Percentiles rank a stretch among this genome's conserved stretches.
Conservation (phyloP, 2,888 invertebrate species). For the Cheilosia grossa region DNA sequence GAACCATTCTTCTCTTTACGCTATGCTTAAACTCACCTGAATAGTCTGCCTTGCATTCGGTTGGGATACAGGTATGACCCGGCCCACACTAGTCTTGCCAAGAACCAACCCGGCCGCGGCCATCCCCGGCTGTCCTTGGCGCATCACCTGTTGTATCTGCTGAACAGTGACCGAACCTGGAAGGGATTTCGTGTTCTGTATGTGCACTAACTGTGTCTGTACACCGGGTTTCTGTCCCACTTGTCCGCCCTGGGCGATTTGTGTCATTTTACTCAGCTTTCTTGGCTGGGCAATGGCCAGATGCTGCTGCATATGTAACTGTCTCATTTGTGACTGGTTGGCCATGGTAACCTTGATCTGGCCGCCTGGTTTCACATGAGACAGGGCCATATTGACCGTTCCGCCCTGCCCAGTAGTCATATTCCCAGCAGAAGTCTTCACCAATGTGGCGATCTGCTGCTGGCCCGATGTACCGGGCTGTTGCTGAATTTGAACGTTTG, state of each 20-base stretch:
- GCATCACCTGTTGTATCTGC: conserved; percentile 89
- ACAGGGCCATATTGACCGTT: conserved; percentile 82
- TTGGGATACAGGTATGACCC: conserved; percentile 87
- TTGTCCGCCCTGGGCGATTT: conserved; percentile 80
- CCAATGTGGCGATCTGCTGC: conserved; percentile 81
- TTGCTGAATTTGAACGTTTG: conserved; percentile 82
- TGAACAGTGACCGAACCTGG: conserved; percentile 88
- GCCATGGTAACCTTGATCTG: conserved; percentile 85
- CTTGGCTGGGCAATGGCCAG: conserved; percentile 84
- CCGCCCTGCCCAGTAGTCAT: conserved; percentile 78
- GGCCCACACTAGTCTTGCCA: conserved; percentile 86
- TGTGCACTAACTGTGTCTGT: conserved; percentile 88
- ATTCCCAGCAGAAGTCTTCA: conserved; percentile 82
- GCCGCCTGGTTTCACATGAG: conserved; percentile 82
- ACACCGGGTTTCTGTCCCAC: conserved; percentile 82
- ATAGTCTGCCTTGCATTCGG: conserved; percentile 85
- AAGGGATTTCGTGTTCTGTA: conserved; percentile 85
- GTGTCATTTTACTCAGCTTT: conserved; percentile 87
- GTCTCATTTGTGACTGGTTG: conserved; percentile 87
- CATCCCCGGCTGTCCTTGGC: conserved; percentile 85
- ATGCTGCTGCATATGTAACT: conserved; percentile 86
- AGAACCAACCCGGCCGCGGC: conserved; percentile 84
- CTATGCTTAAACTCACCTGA: conserved; percentile 79
- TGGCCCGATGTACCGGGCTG: conserved; percentile 78
- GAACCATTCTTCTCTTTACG: background rate